Base-by-base conservation (phyloP, 35 echinoderm and acorn worm genomes). In the Patiria miniata region DNA sequence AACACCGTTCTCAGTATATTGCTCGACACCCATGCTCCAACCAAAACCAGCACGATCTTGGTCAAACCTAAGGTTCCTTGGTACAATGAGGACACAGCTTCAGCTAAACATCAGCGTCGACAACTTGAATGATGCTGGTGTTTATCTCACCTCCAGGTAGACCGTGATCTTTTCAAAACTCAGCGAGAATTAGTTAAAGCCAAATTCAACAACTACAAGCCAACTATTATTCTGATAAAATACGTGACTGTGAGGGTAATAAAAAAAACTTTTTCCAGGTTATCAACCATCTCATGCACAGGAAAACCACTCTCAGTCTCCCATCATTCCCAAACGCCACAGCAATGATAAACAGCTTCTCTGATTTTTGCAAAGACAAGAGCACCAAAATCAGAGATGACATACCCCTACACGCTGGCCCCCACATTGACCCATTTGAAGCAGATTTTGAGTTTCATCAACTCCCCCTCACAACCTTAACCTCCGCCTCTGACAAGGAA, bases 21-120 rank as follows among this genome's bases (percentile, higher is more conserved):
- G 8, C 21, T 77, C 7, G 57, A 89, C 57, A 23, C 37, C 7
- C 60, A 83, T 89, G 79, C 79, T 51, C 87, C 79, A 18, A 7
- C 55, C 10, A 42, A 83, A 21, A 1, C 56, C 2, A 39, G 87
- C 37, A 36, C 18, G 6, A 53, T 89, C n/a, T 77, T 37, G 18
- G 2, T 83, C 39, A n/a, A 54, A 34, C 69, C 69, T 77, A 33
- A 28, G 26, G 23, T 38, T 38, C 69, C 69, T 29, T 77, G 69
- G 69, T 77, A 77, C 36, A 77, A 77, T 39, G 79, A 81, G 0
- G 79, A 81, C 19, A 81, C 50, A 2, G 36, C 36, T 22, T 22
- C 26, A 21, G 79, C 79, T 22, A 81, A 81, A 21, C 79, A 17
- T 21, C 12, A 39, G 6, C 33, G 79, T 37, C 37, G 79, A 81